Base-by-base conservation (phyloP, 2,113 vertebrate genomes). In the Micronycteris hirsuta region DNA sequence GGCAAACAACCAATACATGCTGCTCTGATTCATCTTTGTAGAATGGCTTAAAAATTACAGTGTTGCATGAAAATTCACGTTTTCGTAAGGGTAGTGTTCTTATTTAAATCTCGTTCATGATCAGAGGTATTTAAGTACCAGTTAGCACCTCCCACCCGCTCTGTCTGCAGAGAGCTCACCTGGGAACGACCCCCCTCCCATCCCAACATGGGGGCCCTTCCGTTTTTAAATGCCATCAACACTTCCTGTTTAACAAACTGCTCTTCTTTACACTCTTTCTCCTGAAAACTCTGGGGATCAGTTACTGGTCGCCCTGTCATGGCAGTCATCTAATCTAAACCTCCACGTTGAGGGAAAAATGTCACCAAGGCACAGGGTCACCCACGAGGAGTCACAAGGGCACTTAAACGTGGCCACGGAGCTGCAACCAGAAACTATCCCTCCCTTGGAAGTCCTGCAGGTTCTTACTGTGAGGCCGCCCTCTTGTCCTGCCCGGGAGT, bases 171-270 rank as follows among this genome's bases (percentile, higher is more conserved):
- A 85, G n/a, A 43, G 9, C 1, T 74, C 43, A 17, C 85, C 41
- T 76, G 33, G 28, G 12, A 43, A 20, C 4, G 10, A 47, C 82
- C 22, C 43, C 26, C 10, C 14, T 47, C n/a, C 70, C 26, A 7
- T 41, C 7, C 3, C 17, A 28, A 4, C 1, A 38, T 10, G 7
- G 31, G 0, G 9, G 3, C 13, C 26, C 8, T 22, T 26, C 7
- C 41, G 31, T 7, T 12, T 20, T 20, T 38, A 77, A 49, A 36
- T 13, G 52, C 11, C 31, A 65, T 31, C 28, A 38, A 1, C n/a
- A 16, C 58, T n/a, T 1, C 36, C 11, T 65, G 28, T 84, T 77
- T 80, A 52, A 16, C 15, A 12, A 5, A 41, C 20, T 1, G 7
- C 33, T 58, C 20, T 52, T 22, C 4, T 41, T 81, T 71, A 22